Conservation (phyloP, 2,797 vertebrate genomes). For the Sebastes dallii region DNA sequence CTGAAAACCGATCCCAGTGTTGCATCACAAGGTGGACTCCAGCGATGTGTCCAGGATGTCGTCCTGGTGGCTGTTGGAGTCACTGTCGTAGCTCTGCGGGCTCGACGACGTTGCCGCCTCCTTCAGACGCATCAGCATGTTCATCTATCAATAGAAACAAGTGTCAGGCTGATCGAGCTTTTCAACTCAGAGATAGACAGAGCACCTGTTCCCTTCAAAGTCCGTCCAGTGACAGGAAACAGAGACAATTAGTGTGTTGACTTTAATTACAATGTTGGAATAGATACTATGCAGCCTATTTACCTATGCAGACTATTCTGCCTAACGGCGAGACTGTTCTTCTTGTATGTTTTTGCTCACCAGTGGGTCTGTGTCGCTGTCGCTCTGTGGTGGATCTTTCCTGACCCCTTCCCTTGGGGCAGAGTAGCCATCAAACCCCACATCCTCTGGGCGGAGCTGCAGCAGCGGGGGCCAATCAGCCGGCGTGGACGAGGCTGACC, state of each 20-base stretch:
- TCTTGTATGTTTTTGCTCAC: constrained; percentile 77
- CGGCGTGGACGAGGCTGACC: constrained; percentile 88
- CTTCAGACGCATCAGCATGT: constrained; percentile 97
- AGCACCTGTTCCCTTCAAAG: background rate
- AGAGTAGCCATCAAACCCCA: constrained; percentile 96
- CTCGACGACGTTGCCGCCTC: constrained; percentile 97
- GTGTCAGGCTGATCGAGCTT: background rate
- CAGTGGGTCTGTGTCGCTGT: constrained; percentile 94
- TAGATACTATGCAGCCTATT: background rate
- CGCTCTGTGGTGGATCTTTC: constrained; percentile 91
- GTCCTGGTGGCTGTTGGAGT: constrained; percentile 97
- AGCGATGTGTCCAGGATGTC: constrained; percentile 95
- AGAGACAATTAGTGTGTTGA: background rate
- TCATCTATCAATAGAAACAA: constrained; percentile 85
- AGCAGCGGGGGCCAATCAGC: constrained; percentile 95
- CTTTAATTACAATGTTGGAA: background rate
- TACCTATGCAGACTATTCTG: too few species aligned
- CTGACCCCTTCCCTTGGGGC: constrained; percentile 87
- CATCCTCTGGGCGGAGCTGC: constrained; percentile 95
- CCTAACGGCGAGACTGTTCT: background rate
- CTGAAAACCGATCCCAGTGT: constrained; percentile 5
- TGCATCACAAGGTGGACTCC: constrained; percentile 92
- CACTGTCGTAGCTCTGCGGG: constrained; percentile 98
- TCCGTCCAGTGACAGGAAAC: background rate
- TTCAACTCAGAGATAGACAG: background rate